Conservation (phyloP, 1,140 invertebrate species). For the Aphidius ervi region DNA sequence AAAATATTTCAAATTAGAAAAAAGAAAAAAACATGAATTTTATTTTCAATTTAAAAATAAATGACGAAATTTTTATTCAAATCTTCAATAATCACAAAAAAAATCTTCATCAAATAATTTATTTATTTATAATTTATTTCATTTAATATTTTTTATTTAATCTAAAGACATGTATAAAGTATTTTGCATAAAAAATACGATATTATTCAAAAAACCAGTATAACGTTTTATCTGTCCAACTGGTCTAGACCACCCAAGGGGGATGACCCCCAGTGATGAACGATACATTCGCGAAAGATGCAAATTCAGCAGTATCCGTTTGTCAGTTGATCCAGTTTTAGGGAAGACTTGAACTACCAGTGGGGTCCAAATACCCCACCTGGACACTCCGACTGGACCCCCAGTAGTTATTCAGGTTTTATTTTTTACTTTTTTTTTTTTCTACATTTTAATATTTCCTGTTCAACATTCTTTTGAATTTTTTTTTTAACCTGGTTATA, state of each 20-base stretch:
- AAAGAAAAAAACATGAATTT: no score
- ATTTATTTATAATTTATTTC: no score
- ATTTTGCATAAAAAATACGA: no score
- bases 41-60: no score
- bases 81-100: no score
- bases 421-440: no score
- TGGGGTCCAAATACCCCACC: constrained; percentile 47
- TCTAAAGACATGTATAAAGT: no score
- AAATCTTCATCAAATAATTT: no score
- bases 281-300: constrained; percentile 16
- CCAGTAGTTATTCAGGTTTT: constrained; percentile 49
- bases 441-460: constrained; percentile 13
- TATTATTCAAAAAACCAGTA: constrained; percentile 22
- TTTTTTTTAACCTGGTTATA: constrained; percentile 46
- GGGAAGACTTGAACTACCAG: constrained; percentile 41
- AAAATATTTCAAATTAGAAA: no score
- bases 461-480: constrained; percentile 4
- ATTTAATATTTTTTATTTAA: no score
- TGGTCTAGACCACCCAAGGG: constrained; percentile 23
- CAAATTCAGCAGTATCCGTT: constrained; percentile 18
- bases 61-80: no score
- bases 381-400: constrained; percentile 44
- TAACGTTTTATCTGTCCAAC: constrained; percentile 16
- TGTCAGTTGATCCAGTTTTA: constrained; percentile 33
- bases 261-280: constrained; percentile 6